Evolutionary conservation across 2,113 vertebrate genomes (phyloP), one percentile per base, ranked within the genome.

Genomic region (Tupaia tana): DNA sequence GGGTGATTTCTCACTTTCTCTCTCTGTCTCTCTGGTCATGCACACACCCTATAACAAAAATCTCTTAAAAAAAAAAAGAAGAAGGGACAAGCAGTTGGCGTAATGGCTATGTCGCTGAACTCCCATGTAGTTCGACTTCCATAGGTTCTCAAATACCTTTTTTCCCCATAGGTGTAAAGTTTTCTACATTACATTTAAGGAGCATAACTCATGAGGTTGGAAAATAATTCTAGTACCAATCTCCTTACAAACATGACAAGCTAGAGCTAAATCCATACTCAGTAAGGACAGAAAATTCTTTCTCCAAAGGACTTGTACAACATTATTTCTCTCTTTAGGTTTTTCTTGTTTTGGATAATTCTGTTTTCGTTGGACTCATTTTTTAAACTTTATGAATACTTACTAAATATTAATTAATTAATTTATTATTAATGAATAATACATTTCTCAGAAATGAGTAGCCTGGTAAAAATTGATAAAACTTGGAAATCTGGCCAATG

Each of bases 351-450:
- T 69, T 56, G 75, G 85, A 73, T 79, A 5, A 73, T 66, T 73
- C 43, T 52, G 12, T 54, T 94, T 89, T 85, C 19, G 87, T 87
- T 22, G 27, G 31, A 61, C 79, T 71, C 52, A 74, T 43, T 54
- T 31, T 61, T 6, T 13, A 78, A 29, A 27, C 78, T 69, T 89
- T 71, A 73, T 54, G 22, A 11, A 22, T 29, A 4, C 67, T 90
- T 56, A 27, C 70, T 31, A 8, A 83, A 90, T 61, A 75, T 92
- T 73, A 54, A 66, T 27, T 89, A 77, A 22, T 63, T 52, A 4
- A 59, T 90, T 93, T 88, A 67, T 86, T 16, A 61, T 80, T 93
- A 59, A 10, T 67, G 22, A 93, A 56, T 18, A 71, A 82, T 66
- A 86, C 6, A 64, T 75, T 78, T 87, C 58, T 54, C 56, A 95